phyloP scores from a whole-genome alignment of 23 tunicate genomes.

The Trididemnum clinides region DNA sequence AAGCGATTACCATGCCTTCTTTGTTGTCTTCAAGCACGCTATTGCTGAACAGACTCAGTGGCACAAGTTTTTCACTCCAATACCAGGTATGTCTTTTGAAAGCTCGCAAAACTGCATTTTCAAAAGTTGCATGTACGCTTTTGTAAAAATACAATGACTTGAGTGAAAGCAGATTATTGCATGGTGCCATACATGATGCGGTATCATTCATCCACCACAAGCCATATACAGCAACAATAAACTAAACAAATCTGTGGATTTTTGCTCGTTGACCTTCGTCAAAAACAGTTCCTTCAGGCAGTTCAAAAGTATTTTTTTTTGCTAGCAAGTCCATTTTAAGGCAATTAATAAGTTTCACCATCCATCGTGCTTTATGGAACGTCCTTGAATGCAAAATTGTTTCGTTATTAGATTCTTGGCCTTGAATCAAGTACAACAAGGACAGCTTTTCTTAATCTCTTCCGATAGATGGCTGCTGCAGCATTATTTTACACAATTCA shows the following conservation, averaged over 20 bases:
- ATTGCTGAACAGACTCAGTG: conserved; percentile 3
- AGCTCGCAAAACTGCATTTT: not conserved
- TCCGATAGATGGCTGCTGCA: not conserved
- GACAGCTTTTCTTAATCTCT: not conserved
- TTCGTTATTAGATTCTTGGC: not conserved
- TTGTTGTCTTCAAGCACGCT: not conserved
- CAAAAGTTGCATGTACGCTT: not conserved
- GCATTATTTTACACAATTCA: not conserved
- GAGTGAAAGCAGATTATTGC: not conserved
- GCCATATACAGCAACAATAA: not conserved
- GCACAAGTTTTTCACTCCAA: not conserved
- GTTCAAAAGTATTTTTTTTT: not conserved
- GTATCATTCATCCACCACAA: not conserved
- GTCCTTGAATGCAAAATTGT: not conserved
- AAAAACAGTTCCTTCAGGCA: not conserved
- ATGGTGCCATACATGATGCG: not conserved
- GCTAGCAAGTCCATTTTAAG: not conserved
- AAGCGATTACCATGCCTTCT: not conserved
- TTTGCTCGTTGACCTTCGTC: not conserved
- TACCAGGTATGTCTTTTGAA: not conserved
- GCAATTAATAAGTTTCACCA: not conserved
- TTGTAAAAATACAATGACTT: not conserved
- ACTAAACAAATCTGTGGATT: not conserved
- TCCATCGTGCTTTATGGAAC: conserved; percentile 6
- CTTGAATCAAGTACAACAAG: not conserved